Base-by-base conservation (phyloP, 1,140 invertebrate genomes). In the Zeugodacus cucurbitae region DNA sequence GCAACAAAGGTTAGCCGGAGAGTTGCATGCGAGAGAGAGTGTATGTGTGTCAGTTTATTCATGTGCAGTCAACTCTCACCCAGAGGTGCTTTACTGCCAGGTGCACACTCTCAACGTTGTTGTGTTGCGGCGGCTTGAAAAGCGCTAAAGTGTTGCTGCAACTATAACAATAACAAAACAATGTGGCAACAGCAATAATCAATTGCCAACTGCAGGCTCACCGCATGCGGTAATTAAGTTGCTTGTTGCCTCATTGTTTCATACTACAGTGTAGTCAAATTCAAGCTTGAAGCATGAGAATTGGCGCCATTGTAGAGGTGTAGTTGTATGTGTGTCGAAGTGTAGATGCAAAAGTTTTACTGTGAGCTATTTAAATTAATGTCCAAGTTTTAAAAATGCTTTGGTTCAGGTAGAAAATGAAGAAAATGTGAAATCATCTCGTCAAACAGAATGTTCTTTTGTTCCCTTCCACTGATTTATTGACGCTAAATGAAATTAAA, bases 211-310 rank as follows among this genome's bases (percentile, higher is more conserved):
- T 37, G 20, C 67, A 74, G 67, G 67, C 67, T 4, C 34, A 74
- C 67, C 32, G 67, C 67, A 74, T 74, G 67, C 34, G 67, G 20
- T 74, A 74, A 41, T 74, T 74, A 74, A 74, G 67, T 74, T 74
- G 67, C 67, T 67, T 67, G 26, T 32, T 67, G 62, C 29, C 29
- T 67, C 29, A 67, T 67, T 67, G n/a, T 67, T 26, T 17, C 26
- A 11, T 67, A 17, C n/a, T n/a, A n/a, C 26, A 67, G 14, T 67
- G 29, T 29, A 67, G 29, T 14, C 14, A 34, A 67, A 32, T 32
- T 67, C n/a, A n/a, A n/a, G 62, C 14, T 17, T 17, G 29, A 67
- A 20, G 14, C 48, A 2, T 20, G 48, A 17, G 48, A 54, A 54
- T 54, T 14, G 48, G 14, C 48, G 17, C 17, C 20, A 14, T 54